Evolutionary conservation across 2,113 vertebrate genomes (phyloP).

Genomic region (Neotoma lepida): DNA sequence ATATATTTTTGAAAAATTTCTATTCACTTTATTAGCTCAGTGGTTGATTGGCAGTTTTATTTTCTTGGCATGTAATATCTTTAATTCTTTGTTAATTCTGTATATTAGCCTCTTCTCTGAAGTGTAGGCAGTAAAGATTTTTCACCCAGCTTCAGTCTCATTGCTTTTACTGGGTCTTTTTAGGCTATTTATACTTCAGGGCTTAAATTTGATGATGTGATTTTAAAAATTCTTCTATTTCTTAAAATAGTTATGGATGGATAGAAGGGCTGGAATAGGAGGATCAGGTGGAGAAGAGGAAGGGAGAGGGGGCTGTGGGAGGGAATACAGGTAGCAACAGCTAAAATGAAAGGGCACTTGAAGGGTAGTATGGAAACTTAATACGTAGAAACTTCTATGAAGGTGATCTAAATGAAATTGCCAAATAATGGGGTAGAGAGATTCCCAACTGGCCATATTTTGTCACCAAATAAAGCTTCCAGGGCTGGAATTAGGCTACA

Average conservation of each 20-base stretch:
- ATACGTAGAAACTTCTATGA: not conserved
- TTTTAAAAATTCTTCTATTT: not conserved
- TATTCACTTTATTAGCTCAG: not conserved
- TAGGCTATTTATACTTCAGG: not conserved
- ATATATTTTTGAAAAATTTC: not conserved
- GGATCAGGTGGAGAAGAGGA: not conserved
- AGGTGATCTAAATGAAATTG: not conserved
- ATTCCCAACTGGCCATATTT: not conserved
- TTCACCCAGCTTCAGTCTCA: not conserved
- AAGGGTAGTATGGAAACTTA: not conserved
- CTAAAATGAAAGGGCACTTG: not conserved
- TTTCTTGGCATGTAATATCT: not conserved
- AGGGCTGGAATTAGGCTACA: not conserved
- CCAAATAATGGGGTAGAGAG: not conserved
- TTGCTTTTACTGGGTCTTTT: not conserved
- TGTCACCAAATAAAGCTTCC: not conserved
- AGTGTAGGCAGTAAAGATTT: not conserved
- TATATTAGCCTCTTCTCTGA: not conserved
- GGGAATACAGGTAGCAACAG: not conserved
- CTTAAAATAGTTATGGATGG: not conserved
- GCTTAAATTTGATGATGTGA: not conserved
- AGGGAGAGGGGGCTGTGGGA: not conserved
- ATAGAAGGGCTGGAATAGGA: not conserved
- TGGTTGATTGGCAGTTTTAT: not conserved
- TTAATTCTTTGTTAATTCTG: not conserved